These are phyloP conservation scores for Cyrtodaria siliqua DNA, from an alignment of 2,888 invertebrate species.

Conservation along the genomic window DNA sequence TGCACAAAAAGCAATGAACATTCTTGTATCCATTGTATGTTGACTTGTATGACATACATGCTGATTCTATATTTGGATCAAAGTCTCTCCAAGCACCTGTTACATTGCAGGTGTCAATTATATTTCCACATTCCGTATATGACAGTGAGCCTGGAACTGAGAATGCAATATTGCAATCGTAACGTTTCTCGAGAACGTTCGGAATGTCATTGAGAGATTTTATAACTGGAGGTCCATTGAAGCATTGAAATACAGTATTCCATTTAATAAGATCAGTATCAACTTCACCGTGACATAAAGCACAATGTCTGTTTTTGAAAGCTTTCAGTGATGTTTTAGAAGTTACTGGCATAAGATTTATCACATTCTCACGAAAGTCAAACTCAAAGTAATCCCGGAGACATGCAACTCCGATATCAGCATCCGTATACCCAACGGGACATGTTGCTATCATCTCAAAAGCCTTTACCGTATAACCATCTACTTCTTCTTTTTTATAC, in stretches of 20 bases:
- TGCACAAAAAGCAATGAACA: constrained; percentile 36
- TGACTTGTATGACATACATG: constrained; percentile 22
- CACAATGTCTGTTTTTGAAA: constrained; percentile 11
- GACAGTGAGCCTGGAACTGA: too few species aligned
- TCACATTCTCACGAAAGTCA: neutral
- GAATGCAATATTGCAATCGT: too few species aligned
- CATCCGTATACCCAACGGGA: constrained; percentile 3
- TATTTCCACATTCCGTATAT: constrained; percentile 3
- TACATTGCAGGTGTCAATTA: constrained; percentile 16
- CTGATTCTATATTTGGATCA: neutral
- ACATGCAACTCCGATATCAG: neutral
- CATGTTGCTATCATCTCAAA: constrained; percentile 4
- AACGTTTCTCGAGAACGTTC: too few species aligned
- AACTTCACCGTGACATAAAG: constrained; percentile 9
- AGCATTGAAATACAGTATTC: neutral
- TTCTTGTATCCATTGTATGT: constrained; percentile 4
- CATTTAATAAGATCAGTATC: neutral
- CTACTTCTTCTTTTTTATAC: too few species aligned
- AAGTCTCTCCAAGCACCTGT: constrained; percentile 3
- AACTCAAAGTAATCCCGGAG: neutral
- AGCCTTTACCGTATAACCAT: too few species aligned
- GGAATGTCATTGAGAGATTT: too few species aligned
- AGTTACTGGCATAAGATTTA: constrained; percentile 9
- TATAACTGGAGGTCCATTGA: too few species aligned
- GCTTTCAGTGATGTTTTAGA: neutral